These are phyloP conservation scores for Alethe diademata DNA, from an alignment of 2,113 vertebrate genomes.

Conservation along the genomic window DNA sequence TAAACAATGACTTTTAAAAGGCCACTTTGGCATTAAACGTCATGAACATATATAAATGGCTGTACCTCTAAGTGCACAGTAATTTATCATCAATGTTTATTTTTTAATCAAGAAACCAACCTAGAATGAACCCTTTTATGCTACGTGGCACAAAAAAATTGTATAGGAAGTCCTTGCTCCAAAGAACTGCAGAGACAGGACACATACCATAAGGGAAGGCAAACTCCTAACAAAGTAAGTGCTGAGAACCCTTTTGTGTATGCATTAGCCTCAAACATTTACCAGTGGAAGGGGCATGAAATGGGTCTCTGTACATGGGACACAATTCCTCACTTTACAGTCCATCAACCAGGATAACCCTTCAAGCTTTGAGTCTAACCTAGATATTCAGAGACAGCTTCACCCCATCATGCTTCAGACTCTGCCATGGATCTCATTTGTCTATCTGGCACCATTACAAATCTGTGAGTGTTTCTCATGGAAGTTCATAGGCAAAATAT, in stretches of 20 bases:
- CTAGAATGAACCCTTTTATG: not conserved
- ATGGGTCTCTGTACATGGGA: not conserved
- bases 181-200: not conserved
- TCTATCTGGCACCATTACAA: not conserved
- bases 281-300: not conserved
- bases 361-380: not conserved
- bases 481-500: not conserved
- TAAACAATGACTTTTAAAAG: not conserved
- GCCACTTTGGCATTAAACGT: not conserved
- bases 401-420: not conserved
- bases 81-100: not conserved
- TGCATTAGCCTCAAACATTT: not conserved
- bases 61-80: not conserved
- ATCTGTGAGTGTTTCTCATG: not conserved
- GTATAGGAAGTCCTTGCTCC: not conserved
- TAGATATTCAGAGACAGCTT: not conserved
- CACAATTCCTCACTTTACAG: not conserved
- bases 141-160: not conserved
- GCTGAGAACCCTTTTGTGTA: not conserved
- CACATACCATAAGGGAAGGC: not conserved
- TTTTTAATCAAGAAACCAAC: not conserved
- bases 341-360: not conserved
- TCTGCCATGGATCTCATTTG: not conserved
- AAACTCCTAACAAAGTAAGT: not conserved
- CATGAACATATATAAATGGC: not conserved